phyloP scores from a whole-genome alignment of 2,888 invertebrate genomes.

The Nephrotoma appendiculata region DNA sequence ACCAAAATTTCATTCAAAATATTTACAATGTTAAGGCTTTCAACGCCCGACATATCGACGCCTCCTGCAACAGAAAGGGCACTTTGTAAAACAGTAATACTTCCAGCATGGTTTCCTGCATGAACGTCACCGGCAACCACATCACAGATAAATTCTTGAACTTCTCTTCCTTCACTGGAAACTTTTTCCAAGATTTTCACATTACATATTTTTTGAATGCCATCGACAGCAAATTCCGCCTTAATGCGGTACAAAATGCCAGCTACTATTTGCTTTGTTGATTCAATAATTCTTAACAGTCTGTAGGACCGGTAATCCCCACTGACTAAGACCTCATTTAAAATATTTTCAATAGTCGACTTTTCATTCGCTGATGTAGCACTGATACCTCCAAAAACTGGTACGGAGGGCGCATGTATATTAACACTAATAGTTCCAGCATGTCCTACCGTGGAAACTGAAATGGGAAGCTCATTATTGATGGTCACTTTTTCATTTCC shows the following conservation, averaged over 20 bases:
- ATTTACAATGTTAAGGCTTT: neutral
- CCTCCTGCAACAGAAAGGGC: neutral
- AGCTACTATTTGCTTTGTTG: constrained; percentile 37
- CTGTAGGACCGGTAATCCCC: neutral
- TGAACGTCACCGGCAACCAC: neutral
- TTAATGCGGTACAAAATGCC: constrained; percentile 42
- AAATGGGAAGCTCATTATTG: neutral
- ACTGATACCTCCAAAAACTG: neutral
- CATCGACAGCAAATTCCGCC: constrained; percentile 40
- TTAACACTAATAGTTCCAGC: neutral
- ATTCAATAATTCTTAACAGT: constrained; percentile 27
- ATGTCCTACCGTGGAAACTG: neutral
- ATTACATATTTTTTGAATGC: constrained; percentile 19
- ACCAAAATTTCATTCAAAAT: neutral
- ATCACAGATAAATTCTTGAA: neutral
- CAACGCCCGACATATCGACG: neutral
- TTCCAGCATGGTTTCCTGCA: neutral
- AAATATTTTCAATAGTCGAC: neutral
- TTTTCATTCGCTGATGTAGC: neutral
- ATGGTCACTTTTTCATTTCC: neutral
- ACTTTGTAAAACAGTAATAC: neutral
- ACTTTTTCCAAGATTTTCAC: neutral
- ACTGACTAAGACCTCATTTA: neutral
- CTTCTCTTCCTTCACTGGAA: neutral
- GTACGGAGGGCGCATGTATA: neutral